Base-by-base conservation (phyloP, 2,888 invertebrate species). In the Sympetrum striolatum region DNA sequence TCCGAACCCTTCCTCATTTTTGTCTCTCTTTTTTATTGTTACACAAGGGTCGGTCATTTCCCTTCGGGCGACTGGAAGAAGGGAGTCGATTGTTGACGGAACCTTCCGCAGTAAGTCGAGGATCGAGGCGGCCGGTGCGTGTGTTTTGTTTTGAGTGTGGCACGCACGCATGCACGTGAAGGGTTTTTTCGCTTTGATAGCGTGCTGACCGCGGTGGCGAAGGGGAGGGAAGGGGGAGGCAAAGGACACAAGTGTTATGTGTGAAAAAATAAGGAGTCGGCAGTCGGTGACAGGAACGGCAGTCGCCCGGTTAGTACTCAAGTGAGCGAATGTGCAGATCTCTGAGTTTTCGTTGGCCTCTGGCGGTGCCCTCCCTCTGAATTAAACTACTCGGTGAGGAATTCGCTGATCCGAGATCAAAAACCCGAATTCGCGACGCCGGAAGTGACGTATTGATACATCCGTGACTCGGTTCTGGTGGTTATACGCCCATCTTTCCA, bases 271-370 rank as follows among this genome's bases (percentile, higher is more conserved):
- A 60, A 37, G 25, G 37, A 58, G 86, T 12, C 18, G 58, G 35
- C 86, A 86, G 86, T 86, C 58, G 58, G 86, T 37, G 64, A 64
- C 86, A 86, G 60, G 60, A 86, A 60, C 18, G 86, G 14, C 58
- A 86, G 86, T 86, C 60, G 58, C 53, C 37, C 64, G 18, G 12
- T 35, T 35, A 37, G 64, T 37, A 53, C 48, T 86, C 37, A 15
- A 53, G 53, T 53, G 53, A 53, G 25, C 37, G 22, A 86, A 37
- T 60, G 37, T 58, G 60, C 64, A 86, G 35, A 22, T 3, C 3
- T 18, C 10, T n/a, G n/a, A 44, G 44, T 44, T 44, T 44, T 10
- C 44, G 44, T 44, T 6, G 39, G 44, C 44, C n/a, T 3, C 44
- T 44, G 10, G 10, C 44, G 39, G 6, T 5, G 10, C 44, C 10